phyloP scores from a whole-genome alignment of 2,888 invertebrate genomes.

The Andrena flavipes region DNA sequence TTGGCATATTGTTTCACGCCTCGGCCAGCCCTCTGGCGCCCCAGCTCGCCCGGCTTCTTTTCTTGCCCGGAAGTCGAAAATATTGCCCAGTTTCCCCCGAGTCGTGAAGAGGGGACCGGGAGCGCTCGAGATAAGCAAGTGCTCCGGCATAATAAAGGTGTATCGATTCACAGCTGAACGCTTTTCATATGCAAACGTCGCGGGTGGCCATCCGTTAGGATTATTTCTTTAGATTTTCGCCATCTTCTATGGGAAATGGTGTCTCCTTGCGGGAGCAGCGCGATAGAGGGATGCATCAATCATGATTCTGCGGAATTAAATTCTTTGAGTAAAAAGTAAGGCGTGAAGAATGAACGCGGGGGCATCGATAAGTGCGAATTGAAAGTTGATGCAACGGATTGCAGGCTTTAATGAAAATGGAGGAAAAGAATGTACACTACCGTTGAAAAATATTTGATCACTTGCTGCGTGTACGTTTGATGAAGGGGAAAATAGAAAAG shows the following conservation, averaged over 20 bases:
- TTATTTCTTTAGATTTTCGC: constrained; percentile 79
- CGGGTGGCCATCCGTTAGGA: constrained; percentile 83
- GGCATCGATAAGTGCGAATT: constrained; percentile 6
- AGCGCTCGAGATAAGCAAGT: constrained; percentile 81
- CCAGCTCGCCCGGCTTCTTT: constrained; percentile 9
- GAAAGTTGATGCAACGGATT: constrained; percentile 9
- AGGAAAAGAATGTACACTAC: too few species aligned
- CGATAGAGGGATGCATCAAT: constrained; percentile 46
- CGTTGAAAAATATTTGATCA: too few species aligned
- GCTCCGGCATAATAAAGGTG: constrained; percentile 82
- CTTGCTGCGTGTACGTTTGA: too few species aligned
- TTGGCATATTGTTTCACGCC: constrained; percentile 79
- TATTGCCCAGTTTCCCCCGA: constrained; percentile 81
- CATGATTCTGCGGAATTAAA: constrained; percentile 42
- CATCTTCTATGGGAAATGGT: constrained; percentile 49
- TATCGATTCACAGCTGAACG: constrained; percentile 81
- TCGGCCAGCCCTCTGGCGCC: constrained; percentile 42
- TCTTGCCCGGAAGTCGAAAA: constrained; percentile 80
- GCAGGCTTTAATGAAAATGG: too few species aligned
- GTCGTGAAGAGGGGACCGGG: constrained; percentile 59
- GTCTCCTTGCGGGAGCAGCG: constrained; percentile 31
- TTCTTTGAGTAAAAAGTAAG: constrained; percentile 25
- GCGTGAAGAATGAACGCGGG: neutral
- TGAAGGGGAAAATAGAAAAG: too few species aligned
- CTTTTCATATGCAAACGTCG: constrained; percentile 84